Evolutionary conservation across 2,797 vertebrate species (phyloP), one percentile per base, ranked within the genome.

Genomic region (Sebastes ruberrimus): DNA sequence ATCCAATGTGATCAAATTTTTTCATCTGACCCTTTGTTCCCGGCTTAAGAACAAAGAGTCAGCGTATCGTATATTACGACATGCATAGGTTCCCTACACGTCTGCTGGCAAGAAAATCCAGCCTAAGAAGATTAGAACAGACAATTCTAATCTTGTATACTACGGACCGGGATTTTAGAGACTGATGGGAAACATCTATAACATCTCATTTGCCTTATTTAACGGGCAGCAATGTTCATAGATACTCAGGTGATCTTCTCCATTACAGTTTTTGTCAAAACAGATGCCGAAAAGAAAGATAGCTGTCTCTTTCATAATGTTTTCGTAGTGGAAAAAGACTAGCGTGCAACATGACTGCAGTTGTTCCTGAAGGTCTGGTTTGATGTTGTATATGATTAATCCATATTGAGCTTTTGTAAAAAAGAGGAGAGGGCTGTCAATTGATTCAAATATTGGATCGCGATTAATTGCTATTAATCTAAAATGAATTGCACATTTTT

Each of bases 61-160:
- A 32, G 46, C 62, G n/a, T 78, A 79, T 82, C 69, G 72, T 89
- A 86, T 88, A 91, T 84, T 86, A 78, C 64, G 56, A 23, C 46
- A 74, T 73, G 9, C 70, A 85, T 89, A 90, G 86, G 85, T 90
- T 85, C 84, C 70, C 80, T 86, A 53, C 83, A 82, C 86, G 90
- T 84, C 82, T 89, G 80, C 76, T 52, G 68, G 71, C 74, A 86
- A 89, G 88, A 87, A 92, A 92, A 94, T 94, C 92, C 92, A 85
- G 59, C 52, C 76, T 93, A 94, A 95, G 94, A 93, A 94, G 94
- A 95, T 95, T 94, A 94, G 76, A 81, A 71, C 16, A 60, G 78
- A 87, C 87, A 76, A 71, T 71, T 46, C 1, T 60, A 71, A 71
- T 71, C 62, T 16, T 70, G 20, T 75, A 83, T 70, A 71, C 46